Evolutionary conservation across 2,797 vertebrate species (phyloP), one percentile per base, ranked within the genome.

Genomic region (Eospalax fontanierii): DNA sequence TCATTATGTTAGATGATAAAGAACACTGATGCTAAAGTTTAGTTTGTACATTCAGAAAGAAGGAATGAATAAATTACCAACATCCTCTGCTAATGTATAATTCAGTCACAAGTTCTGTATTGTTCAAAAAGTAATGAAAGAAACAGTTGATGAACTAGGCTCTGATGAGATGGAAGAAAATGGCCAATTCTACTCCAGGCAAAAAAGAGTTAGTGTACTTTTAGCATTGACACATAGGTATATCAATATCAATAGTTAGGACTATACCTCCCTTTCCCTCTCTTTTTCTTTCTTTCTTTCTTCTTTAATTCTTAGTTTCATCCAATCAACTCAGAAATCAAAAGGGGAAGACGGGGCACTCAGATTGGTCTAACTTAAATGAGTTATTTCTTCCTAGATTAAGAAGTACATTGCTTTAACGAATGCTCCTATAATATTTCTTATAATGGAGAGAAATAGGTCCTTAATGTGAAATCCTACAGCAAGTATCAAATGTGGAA

Each of bases 271-370:
- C 1, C 33, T 18, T 8, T 71, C 5, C 46, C 21, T 84, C 82
- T 35, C 1, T 38, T 24, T 4, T 70, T 40, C 9, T 50, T 54
- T 57, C n/a, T 30, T 30, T 54, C 33, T 71, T 86, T 21, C 22
- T 63, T 2, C 26, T 2, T 16, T 38, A 38, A 19, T 38, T 14
- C 30, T 74, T 74, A 12, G 8, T 24, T 74, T 14, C 4, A 1
- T 74, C 11, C 38, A 24, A 35, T 73, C 9, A 38, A 38, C 46
- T 57, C 38, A 54, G 46, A n/a, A 95, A 35, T 35, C 57, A 61
- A 30, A 50, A 74, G 0, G 3, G 6, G 0, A 10, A 54, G 7
- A 22, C 38, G 43, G 79, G 12, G 4, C 4, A 1, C 24, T 71
- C 66, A 40, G 8, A n/a, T 28, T 76, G 26, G 12, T 22, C 40